Evolutionary conservation across 2,797 vertebrate species (phyloP), one percentile per base, ranked within the genome.

Genomic region (Hydrophis major): DNA sequence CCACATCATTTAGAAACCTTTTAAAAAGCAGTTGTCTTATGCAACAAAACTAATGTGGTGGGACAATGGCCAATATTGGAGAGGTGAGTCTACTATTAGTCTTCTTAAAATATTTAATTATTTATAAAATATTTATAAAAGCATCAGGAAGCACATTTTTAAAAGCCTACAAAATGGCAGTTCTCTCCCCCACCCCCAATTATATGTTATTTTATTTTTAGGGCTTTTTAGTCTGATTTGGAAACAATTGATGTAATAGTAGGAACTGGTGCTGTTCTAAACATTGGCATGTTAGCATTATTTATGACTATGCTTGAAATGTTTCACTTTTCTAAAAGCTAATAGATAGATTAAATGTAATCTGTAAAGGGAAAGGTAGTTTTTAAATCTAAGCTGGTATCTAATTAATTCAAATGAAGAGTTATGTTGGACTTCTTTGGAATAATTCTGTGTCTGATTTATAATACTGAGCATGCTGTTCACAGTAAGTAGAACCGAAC

Each of bases 121-220:
- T 93, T 28, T 87, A 88, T 94, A 95, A 88, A 96, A 95, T 93
- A 96, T 93, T 28, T 87, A 88, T 94, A 95, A 88, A 96, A 95
- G 56, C 47, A 83, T 63, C 92, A 14, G 89, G 69, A 92, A 94
- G 92, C 5, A 90, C 6, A 89, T 92, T 91, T 96, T 47, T 91
- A 95, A 96, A 93, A 20, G 28, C 18, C 93, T 95, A 90, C 91
- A 92, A 25, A 89, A 95, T 93, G 91, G 8, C 1, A 87, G 0
- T 37, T 2, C 90, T 13, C 16, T 93, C 20, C 57, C n/a, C 56
- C 28, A 42, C 47, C 42, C 13, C 0, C 60, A 42, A 59, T 95
- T 25, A 87, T 87, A 28, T 93, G 94, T 94, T 90, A 66, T 91
- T 90, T 91, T 53, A 3, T 93, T 69, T 91, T 90, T 3, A 94